phyloP scores from a whole-genome alignment of 2,888 invertebrate genomes.

The Drosophila trichaetosa region DNA sequence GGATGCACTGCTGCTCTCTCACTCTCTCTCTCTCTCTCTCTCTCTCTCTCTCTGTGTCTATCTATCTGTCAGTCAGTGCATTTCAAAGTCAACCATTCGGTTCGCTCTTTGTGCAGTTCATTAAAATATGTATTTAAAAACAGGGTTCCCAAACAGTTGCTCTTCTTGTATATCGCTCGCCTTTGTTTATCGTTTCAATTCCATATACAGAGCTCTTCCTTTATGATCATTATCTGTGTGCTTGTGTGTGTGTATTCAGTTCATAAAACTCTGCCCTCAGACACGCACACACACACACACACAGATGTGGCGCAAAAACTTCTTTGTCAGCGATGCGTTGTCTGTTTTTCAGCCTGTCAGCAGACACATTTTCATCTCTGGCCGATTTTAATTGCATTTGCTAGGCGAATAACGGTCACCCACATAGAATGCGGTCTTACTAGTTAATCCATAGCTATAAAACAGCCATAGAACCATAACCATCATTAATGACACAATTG shows the following conservation, averaged over 20 bases:
- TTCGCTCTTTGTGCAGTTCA: conserved; percentile 60
- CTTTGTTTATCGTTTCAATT: conserved; percentile 72
- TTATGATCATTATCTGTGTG: conserved; percentile 36
- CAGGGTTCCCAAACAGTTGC: conserved; percentile 54
- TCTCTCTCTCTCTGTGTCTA: neutral
- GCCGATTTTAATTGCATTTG: conserved; percentile 48
- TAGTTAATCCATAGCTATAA: conserved; percentile 44
- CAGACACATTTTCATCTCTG: conserved; percentile 29
- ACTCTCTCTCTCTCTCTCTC: neutral
- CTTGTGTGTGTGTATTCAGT: conserved; percentile 12
- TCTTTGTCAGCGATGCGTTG: conserved; percentile 6
- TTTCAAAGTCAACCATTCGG: conserved; percentile 62
- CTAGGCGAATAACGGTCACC: conserved; percentile 46
- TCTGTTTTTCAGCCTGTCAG: conserved; percentile 32
- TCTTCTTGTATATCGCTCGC: conserved; percentile 58
- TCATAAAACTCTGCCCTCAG: conserved; percentile 15
- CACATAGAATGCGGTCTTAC: conserved; percentile 54
- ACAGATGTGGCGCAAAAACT: conserved; percentile 39
- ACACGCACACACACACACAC: neutral
- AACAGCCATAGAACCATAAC: conserved; percentile 17
- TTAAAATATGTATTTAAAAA: conserved; percentile 64
- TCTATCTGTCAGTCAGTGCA: conserved; percentile 37
- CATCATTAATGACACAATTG: conserved; percentile 45
- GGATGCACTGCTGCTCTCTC: conserved; percentile 58
- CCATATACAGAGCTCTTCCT: conserved; percentile 42